Conservation (phyloP, 2,888 invertebrate genomes). For the Leistus spinibarbis region DNA sequence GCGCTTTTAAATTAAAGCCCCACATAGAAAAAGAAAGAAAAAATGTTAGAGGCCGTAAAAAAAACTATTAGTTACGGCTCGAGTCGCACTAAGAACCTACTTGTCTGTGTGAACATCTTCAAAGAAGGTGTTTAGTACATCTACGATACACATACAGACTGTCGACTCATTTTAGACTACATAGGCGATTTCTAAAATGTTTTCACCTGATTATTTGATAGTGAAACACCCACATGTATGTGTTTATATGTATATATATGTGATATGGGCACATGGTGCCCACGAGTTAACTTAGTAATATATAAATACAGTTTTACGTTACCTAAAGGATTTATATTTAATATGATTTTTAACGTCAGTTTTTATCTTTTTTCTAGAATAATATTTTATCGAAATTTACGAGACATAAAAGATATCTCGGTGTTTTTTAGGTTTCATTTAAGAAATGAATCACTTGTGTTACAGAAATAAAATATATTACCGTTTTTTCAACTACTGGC, state of each 20-base stretch:
- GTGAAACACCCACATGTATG: no score
- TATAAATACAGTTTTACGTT: no score
- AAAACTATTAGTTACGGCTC: slow-evolving; percentile 26
- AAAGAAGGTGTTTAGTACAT: not conserved
- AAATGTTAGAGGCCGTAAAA: not conserved
- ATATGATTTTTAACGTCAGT: no score
- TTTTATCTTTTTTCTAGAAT: not conserved
- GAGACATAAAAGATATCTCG: not conserved
- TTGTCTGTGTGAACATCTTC: not conserved
- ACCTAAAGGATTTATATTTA: no score
- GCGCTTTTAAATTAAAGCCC: slow-evolving; percentile 39
- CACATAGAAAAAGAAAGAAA: not conserved
- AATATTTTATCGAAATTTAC: not conserved
- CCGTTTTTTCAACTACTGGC: not conserved
- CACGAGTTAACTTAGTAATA: no score
- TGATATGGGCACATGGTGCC: no score
- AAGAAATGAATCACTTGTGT: not conserved
- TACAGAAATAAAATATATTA: not conserved
- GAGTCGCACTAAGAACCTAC: not conserved
- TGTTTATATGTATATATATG: no score
- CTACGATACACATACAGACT: no score
- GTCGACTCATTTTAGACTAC: no score
- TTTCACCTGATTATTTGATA: no score
- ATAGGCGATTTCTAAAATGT: no score
- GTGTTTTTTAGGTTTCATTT: not conserved